A percentile compares a stretch with the other conserved stretches of the same genome.
Conservation (phyloP, 2,888 invertebrate species). For the Macrosoma leucophasiata region DNA sequence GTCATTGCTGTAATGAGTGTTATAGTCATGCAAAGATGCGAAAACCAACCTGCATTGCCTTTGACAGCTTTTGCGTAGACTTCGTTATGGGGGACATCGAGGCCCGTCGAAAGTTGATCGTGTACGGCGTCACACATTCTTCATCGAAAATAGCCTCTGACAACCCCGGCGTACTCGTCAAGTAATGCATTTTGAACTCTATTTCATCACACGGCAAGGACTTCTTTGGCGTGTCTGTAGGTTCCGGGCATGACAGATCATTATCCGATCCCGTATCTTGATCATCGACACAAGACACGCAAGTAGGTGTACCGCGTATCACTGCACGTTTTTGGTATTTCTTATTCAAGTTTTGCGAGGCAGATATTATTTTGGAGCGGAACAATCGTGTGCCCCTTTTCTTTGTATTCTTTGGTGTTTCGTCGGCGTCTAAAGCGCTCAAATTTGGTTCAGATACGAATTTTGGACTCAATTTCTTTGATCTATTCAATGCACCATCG, state of each 20-base stretch:
- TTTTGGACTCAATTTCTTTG: constrained; percentile 58
- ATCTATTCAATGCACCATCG: constrained; percentile 53
- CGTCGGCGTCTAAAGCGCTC: constrained; percentile 53
- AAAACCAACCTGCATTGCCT: constrained; percentile 93
- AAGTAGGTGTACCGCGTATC: constrained; percentile 55
- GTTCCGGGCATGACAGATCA: constrained; percentile 33
- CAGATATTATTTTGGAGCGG: constrained; percentile 52
- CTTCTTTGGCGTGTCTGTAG: constrained; percentile 55
- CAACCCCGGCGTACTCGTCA: constrained; percentile 66
- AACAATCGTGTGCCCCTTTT: constrained; percentile 53
- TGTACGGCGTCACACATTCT: constrained; percentile 57
- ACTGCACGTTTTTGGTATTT: constrained; percentile 57
- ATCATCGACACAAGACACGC: constrained; percentile 64
- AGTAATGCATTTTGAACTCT: constrained; percentile 46
- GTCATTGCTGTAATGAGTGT: background rate
- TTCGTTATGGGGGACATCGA: constrained; percentile 94
- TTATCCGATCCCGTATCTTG: constrained; percentile 49
- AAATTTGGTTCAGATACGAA: constrained; percentile 69
- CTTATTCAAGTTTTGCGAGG: constrained; percentile 50
- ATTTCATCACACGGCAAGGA: constrained; percentile 28
- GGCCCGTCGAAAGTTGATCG: constrained; percentile 75
- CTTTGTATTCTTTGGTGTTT: constrained; percentile 63
- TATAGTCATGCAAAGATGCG: constrained; percentile 9
- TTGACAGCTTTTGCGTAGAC: constrained; percentile 89
- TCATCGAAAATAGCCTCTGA: constrained; percentile 46